A percentile compares a stretch with the other conserved stretches of the same genome.
These are phyloP conservation scores for Cervus canadensis DNA, from an alignment of 2,113 vertebrate genomes.

Conservation along the genomic window DNA sequence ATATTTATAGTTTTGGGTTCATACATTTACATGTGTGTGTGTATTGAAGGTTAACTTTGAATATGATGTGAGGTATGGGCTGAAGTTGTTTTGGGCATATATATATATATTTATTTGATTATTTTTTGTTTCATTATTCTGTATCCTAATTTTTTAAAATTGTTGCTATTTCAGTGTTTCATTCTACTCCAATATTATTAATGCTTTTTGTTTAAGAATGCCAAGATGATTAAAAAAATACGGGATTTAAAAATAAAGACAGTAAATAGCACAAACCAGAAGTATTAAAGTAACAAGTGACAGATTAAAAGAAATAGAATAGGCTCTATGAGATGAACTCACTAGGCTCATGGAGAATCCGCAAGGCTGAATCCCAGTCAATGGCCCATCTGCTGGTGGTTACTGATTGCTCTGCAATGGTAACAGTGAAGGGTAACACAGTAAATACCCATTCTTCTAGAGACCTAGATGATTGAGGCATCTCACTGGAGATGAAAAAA, in stretches of 20 bases:
- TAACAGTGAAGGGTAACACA: background rate
- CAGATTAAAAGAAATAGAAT: background rate
- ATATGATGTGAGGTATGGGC: background rate
- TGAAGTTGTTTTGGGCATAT: background rate
- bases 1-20: background rate
- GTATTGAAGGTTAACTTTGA: background rate
- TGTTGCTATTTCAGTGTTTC: background rate
- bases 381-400: background rate
- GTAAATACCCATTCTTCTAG: background rate
- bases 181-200: background rate
- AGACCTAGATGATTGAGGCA: background rate
- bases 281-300: conserved; percentile 25
- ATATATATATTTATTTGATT: background rate
- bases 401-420: background rate
- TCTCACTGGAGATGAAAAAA: conserved; percentile 42
- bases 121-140: background rate
- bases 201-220: conserved; percentile 50
- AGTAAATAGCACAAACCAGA: background rate
- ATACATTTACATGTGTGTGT: background rate
- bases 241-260: background rate
- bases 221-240: conserved; percentile 13
- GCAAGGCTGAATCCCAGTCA: background rate
- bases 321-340: background rate
- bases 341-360: background rate
- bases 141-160: background rate